Percentiles rank a stretch among this genome's conserved stretches.
Evolutionary conservation across 2,888 invertebrate species (phyloP).

Genomic region (Phragmatobia fuliginosa): DNA sequence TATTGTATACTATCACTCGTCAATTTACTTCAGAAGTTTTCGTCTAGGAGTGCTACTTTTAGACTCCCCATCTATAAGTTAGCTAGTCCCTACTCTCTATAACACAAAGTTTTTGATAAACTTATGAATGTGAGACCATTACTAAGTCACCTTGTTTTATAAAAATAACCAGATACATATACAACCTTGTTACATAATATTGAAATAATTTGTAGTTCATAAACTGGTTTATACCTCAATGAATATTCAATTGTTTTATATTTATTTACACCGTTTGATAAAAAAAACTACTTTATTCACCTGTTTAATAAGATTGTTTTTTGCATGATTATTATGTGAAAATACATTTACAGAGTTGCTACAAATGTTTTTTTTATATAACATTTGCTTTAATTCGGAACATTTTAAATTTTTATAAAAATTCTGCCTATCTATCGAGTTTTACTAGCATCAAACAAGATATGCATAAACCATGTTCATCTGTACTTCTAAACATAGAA

Average conservation of each 20-base stretch:
- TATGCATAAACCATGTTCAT: background rate
- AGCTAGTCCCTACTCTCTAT: no score
- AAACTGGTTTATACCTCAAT: conserved; percentile 2
- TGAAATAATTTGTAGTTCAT: background rate
- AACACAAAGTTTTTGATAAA: background rate
- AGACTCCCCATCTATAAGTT: no score
- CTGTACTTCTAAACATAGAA: background rate
- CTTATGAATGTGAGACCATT: background rate
- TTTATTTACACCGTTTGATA: background rate
- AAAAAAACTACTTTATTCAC: background rate
- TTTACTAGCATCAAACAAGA: background rate
- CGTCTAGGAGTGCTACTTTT: no score
- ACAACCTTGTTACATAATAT: conserved; percentile 5
- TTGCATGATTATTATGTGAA: background rate
- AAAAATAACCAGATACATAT: background rate
- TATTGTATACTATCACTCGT: no score
- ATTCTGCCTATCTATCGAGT: background rate
- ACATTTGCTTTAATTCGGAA: no score
- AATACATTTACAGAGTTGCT: background rate
- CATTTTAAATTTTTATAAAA: background rate
- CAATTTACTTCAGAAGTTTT: no score
- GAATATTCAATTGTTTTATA: conserved; percentile 2
- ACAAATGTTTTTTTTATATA: background rate
- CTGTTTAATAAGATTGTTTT: background rate
- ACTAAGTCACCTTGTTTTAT: background rate